Percentiles rank a stretch among this genome's conserved stretches.
Evolutionary conservation across 1,140 invertebrate species (phyloP).

Genomic region (Ceratosolen fusciceps): DNA sequence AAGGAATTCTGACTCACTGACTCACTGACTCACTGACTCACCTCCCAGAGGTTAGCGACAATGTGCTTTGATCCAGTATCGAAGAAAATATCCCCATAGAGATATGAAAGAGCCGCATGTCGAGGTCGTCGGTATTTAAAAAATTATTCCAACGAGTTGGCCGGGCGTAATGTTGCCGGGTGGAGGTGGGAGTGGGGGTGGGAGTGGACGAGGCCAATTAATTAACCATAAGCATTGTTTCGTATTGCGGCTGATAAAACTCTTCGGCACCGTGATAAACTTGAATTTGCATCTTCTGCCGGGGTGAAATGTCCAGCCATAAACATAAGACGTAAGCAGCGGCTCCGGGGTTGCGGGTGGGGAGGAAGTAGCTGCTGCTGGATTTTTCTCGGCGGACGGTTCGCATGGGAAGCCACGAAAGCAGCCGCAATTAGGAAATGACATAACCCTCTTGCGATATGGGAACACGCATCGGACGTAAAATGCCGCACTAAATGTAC

Average conservation of each 20-base stretch:
- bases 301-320: not conserved
- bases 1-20: no score
- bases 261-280: not conserved
- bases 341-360: no score
- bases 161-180: not conserved
- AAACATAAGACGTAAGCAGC: not conserved
- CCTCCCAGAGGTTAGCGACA: no score
- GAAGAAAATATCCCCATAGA: no score
- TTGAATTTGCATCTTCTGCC: not conserved
- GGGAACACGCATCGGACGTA: not conserved
- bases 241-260: not conserved
- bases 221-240: not conserved
- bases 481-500: not conserved
- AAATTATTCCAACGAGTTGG: not conserved
- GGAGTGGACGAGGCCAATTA: not conserved
- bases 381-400: not conserved
- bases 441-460: conserved; percentile 1
- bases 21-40: no score
- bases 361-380: no score
- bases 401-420: not conserved
- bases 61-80: no score
- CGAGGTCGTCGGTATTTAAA: not conserved
- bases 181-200: no score
- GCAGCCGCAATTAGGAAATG: conserved; percentile 25
- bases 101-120: no score